Base-by-base conservation (phyloP, 2,797 vertebrate species). In the Anabas testudineus region DNA sequence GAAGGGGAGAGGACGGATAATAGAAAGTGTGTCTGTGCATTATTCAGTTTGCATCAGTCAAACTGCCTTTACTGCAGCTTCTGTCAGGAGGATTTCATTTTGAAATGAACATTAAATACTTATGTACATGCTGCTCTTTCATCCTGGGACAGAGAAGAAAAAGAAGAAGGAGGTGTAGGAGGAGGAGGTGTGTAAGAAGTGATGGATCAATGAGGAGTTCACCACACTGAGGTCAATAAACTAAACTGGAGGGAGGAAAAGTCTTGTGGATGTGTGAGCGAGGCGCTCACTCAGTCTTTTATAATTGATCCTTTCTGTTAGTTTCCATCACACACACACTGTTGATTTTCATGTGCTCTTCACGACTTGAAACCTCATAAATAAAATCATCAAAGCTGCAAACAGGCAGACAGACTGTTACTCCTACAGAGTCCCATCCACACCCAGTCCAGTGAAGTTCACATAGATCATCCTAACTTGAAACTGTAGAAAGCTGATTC, bases 341-440 rank as follows among this genome's bases (percentile, higher is more conserved):
- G n/a, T n/a, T n/a, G n/a, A n/a, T n/a, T n/a, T n/a, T n/a, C n/a
- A n/a, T n/a, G n/a, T n/a, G n/a, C n/a, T n/a, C n/a, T n/a, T n/a
- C n/a, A n/a, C n/a, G n/a, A n/a, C n/a, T n/a, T n/a, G n/a, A n/a
- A 51, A 51, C 26, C 22, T 39, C 53, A 72, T 64, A 51, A 52
- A 65, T 45, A 53, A 52, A 65, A 73, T 58, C 46, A 73, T 65
- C 54, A 73, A 57, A 57, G 67, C 67, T 30, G 19, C 46, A 59
- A 59, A 46, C 41, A 49, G 7, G 15, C 26, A 53, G 15, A 30
- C 32, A 32, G 56, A 52, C 47, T 45, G 21, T 26, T 21, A 22
- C 8, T 5, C 14, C 15, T n/a, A 28, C n/a, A 26, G 2, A 13
- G 9, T 37, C 19, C 14, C 5, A 36, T 30, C 28, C 28, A 30